phyloP scores from a whole-genome alignment of 2,113 vertebrate genomes.

The Regulus satrapa region DNA sequence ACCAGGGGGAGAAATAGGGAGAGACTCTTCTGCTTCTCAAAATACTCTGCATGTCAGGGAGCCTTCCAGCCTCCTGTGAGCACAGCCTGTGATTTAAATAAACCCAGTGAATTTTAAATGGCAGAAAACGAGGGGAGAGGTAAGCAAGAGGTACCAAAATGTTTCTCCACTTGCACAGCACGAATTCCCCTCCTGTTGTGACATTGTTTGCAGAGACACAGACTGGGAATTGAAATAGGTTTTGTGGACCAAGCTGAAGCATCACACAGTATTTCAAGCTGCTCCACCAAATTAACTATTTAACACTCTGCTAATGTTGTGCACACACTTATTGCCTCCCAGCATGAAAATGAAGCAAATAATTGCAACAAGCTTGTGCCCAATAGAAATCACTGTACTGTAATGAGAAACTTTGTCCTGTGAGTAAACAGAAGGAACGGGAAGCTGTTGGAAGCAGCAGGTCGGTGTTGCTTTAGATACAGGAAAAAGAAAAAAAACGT shows the following conservation, averaged over 20 bases:
- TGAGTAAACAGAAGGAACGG: not conserved
- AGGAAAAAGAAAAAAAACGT: not conserved
- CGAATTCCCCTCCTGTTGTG: not conserved
- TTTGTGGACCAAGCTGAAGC: not conserved
- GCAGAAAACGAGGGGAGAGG: not conserved
- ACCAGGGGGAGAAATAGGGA: not conserved
- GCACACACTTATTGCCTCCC: slow-evolving; percentile 13
- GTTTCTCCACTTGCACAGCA: not conserved
- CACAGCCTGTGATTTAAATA: not conserved
- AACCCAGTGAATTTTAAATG: not conserved
- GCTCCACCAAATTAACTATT: slow-evolving; percentile 51
- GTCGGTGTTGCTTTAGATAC: not conserved
- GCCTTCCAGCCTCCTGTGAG: not conserved
- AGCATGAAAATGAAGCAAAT: slow-evolving; percentile 10
- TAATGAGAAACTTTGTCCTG: not conserved
- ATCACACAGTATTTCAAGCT: not conserved
- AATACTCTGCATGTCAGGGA: not conserved
- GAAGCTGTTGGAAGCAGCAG: not conserved
- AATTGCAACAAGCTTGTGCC: not conserved
- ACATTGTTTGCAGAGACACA: not conserved
- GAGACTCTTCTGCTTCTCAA: not conserved
- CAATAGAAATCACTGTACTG: not conserved
- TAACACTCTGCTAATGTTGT: slow-evolving; percentile 23
- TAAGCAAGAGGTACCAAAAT: not conserved
- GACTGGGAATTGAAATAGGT: not conserved